Evolutionary conservation across 2,888 invertebrate genomes (phyloP).

Genomic region (Zygogramma bicolorata): DNA sequence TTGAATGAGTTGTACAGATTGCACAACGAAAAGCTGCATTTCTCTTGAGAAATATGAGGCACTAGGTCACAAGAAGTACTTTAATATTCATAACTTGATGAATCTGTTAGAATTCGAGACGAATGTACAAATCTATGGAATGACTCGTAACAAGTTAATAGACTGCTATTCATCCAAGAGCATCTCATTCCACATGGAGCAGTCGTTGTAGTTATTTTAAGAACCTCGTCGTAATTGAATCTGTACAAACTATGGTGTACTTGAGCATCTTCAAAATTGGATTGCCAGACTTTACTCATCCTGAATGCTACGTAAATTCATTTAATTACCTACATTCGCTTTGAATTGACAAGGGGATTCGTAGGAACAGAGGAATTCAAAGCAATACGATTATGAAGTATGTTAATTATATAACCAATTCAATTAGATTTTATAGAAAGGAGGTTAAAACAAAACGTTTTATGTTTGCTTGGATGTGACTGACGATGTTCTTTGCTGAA

Average conservation of each 20-base stretch:
- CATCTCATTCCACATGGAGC: background rate
- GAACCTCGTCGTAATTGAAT: background rate
- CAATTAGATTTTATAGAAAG: background rate
- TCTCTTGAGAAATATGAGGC: too few relatives aligned
- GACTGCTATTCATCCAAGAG: too few relatives aligned
- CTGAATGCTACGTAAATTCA: background rate
- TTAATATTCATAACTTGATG: too few relatives aligned
- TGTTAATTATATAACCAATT: background rate
- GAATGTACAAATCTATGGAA: too few relatives aligned
- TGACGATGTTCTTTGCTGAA: too few relatives aligned
- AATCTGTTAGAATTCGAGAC: too few relatives aligned
- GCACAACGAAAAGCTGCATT: too few relatives aligned
- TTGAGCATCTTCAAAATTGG: constrained; percentile 1
- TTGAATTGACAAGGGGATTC: background rate
- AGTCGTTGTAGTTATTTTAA: background rate
- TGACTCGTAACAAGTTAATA: background rate
- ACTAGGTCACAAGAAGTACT: too few relatives aligned
- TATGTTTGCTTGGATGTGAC: too few relatives aligned
- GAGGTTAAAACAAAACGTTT: too few relatives aligned
- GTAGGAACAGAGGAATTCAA: background rate
- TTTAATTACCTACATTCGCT: constrained; percentile 1
- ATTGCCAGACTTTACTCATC: background rate
- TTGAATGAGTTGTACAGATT: too few relatives aligned
- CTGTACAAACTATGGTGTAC: background rate
- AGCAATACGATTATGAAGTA: background rate